Evolutionary conservation across 1,140 invertebrate species (phyloP), one percentile per base, ranked within the genome.

Genomic region (Habropoda laboriosa): DNA sequence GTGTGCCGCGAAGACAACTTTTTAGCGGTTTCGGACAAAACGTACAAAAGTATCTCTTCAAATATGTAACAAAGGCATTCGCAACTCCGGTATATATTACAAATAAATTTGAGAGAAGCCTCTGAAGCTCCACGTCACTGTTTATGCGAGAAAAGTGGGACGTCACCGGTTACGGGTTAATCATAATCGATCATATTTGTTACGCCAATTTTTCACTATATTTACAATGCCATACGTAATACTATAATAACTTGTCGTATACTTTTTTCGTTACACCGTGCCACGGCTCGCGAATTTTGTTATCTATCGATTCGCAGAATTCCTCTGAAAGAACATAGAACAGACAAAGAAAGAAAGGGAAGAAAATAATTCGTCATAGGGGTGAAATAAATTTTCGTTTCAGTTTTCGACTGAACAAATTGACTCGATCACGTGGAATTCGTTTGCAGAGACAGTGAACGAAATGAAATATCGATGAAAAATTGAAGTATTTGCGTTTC

Each of bases 201-300:
- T 82, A 88, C 88, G 87, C 82, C 86, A 79, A 87, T 86, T 87
- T 82, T 90, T 88, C 80, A 86, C 85, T 88, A 89, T 92, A 91
- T 91, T 90, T 92, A 91, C 91, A 91, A 90, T 91, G 85, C 77
- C 86, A 84, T 83, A 79, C 81, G 61, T 87, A 85, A 87, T 88
- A 83, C 85, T 91, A 91, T 88, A 86, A 88, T 91, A 91, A 89
- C 89, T 91, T 86, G 87, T 92, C 91, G 91, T 92, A 92, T 92
- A 92, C 91, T 88, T 89, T 68, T 55, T 87, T 91, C 79, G 85
- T 87, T 89, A 88, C 80, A 82, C 83, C 80, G 86, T 83, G 64
- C 74, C 64, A 57, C 61, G 67, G 42, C 61, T 58, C 51, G 53
- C 63, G 40, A 71, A 70, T 79, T 77, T n/a, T 71, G 66, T 76